A percentile compares a stretch with the other conserved stretches of the same genome.
These are phyloP conservation scores for Cantharis rustica DNA, from an alignment of 2,888 invertebrate species.

Conservation along the genomic window DNA sequence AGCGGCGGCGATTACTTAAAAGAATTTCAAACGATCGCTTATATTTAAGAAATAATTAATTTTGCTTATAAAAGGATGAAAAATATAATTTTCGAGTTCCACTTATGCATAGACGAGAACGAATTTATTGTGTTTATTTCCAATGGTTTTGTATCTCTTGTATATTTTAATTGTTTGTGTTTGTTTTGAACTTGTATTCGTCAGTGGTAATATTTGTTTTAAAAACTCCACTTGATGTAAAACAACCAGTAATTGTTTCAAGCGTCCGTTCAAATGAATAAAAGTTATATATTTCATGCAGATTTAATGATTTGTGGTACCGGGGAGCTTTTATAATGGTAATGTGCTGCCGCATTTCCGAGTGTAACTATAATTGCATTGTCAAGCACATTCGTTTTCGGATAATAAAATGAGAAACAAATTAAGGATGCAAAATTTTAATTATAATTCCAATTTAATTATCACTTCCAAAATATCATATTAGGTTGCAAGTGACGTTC, in stretches of 20 bases:
- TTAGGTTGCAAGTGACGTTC: background rate
- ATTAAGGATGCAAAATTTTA: constrained; percentile 2
- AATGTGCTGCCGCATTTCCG: constrained; percentile 29
- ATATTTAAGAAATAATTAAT: constrained; percentile 20
- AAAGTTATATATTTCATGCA: constrained; percentile 32
- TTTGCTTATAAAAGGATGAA: constrained; percentile 3
- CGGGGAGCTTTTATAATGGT: constrained; percentile 30
- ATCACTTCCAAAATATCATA: background rate
- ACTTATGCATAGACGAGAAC: constrained; percentile 8
- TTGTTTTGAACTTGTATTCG: constrained; percentile 29
- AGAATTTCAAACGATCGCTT: background rate
- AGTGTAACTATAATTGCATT: constrained; percentile 27
- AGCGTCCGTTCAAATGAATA: constrained; percentile 30
- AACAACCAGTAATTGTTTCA: constrained; percentile 31
- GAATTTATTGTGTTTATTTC: constrained; percentile 21
- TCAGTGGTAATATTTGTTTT: constrained; percentile 17
- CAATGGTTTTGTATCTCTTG: constrained; percentile 19
- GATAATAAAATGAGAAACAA: constrained; percentile 5
- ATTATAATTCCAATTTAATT: background rate
- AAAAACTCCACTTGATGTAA: constrained; percentile 29
- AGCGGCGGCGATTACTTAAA: background rate
- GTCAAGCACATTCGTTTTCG: constrained; percentile 15
- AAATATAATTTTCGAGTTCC: constrained; percentile 9
- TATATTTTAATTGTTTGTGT: constrained; percentile 32
- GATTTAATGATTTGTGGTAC: constrained; percentile 33